Conservation (phyloP, 2,888 invertebrate species). For the Ceraclea dissimilis region DNA sequence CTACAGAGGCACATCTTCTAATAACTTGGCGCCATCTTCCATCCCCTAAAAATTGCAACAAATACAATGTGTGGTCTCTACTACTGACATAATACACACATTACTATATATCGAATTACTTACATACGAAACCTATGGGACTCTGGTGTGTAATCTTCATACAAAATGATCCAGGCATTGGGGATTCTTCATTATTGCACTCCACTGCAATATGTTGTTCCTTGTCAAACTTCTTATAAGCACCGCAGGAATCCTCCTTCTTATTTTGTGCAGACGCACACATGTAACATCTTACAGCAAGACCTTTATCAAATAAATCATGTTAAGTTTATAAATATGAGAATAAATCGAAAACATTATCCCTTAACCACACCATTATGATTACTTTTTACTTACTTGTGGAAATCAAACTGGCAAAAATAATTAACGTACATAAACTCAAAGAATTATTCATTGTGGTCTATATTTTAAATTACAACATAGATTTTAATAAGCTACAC, state of each 20-base stretch:
- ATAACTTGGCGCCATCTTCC: slow-evolving; percentile 91
- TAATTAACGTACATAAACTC: too few species aligned
- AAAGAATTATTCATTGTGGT: too few species aligned
- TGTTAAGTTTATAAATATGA: neutral
- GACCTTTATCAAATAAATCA: slow-evolving; percentile 38
- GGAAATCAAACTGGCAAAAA: too few species aligned
- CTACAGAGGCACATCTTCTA: slow-evolving; percentile 80
- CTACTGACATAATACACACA: too few species aligned
- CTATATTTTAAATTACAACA: too few species aligned
- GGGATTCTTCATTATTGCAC: slow-evolving; percentile 89
- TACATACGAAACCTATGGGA: slow-evolving; percentile 90
- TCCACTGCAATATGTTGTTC: slow-evolving; percentile 84
- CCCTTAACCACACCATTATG: too few species aligned
- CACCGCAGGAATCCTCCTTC: slow-evolving; percentile 86
- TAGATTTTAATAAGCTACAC: too few species aligned
- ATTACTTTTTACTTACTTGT: too few species aligned
- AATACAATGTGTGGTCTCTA: too few species aligned
- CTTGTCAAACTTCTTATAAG: slow-evolving; percentile 77
- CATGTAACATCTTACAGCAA: slow-evolving; percentile 84
- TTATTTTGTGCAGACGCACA: slow-evolving; percentile 75
- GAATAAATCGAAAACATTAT: too few species aligned
- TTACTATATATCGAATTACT: slow-evolving; percentile 37
- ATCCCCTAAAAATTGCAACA: slow-evolving; percentile 64
- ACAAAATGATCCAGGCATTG: slow-evolving; percentile 93
- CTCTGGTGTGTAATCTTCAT: slow-evolving; percentile 93